Conservation (phyloP, 1,140 invertebrate genomes). For the Drosophila mauritiana region DNA sequence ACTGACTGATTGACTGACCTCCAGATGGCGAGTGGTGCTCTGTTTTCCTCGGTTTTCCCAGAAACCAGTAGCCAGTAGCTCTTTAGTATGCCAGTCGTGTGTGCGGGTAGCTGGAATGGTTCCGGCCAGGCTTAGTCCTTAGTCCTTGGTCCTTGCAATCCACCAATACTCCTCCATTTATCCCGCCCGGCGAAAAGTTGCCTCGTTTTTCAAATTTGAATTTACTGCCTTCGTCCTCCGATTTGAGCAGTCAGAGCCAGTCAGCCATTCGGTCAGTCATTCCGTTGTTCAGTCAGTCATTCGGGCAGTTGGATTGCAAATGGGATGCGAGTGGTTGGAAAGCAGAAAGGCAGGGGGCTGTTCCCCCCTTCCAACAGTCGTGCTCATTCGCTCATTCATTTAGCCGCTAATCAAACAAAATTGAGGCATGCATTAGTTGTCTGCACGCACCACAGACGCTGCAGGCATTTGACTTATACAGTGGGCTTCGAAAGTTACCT, state of each 20-base stretch:
- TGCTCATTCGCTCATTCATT: slow-evolving; percentile 60
- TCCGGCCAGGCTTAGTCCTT: slow-evolving; percentile 11
- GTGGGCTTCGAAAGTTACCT: slow-evolving; percentile 7
- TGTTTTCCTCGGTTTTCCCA: slow-evolving; percentile 1
- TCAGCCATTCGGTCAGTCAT: slow-evolving; percentile 23
- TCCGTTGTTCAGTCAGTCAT: slow-evolving; percentile 14
- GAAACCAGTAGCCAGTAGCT: slow-evolving; percentile 4
- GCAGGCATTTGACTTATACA: slow-evolving; percentile 23
- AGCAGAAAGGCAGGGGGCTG: background rate
- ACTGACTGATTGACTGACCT: slow-evolving; percentile 61
- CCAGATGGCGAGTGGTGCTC: slow-evolving; percentile 31
- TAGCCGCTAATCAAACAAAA: slow-evolving; percentile 67
- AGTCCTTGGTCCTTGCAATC: slow-evolving; percentile 7
- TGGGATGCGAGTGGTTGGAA: slow-evolving; percentile 13
- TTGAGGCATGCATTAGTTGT: slow-evolving; percentile 64
- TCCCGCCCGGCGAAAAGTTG: slow-evolving; percentile 42
- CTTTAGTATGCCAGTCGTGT: slow-evolving; percentile 60
- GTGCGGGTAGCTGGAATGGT: slow-evolving; percentile 21
- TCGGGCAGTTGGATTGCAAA: slow-evolving; percentile 1
- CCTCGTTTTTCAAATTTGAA: slow-evolving; percentile 65
- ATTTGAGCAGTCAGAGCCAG: slow-evolving; percentile 51
- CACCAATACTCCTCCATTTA: slow-evolving; percentile 2
- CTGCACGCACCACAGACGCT: slow-evolving; percentile 36
- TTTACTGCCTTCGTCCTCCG: slow-evolving; percentile 50
- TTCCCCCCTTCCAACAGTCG: background rate